Conservation (phyloP, 2,888 invertebrate species). For the Drosophila anomalata region DNA sequence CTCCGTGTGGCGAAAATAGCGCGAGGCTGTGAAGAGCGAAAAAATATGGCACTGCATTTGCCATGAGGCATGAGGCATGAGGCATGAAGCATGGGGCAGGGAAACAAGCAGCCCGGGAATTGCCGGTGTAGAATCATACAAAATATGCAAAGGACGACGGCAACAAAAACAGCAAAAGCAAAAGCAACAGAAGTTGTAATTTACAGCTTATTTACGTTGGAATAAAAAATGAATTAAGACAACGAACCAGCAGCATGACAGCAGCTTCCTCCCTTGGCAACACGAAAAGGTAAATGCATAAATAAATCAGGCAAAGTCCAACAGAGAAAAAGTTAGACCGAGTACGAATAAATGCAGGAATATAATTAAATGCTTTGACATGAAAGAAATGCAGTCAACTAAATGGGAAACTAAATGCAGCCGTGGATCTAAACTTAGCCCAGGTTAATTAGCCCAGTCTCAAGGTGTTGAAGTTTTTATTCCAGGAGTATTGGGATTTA, state of each 20-base stretch:
- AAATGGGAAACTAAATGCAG: constrained; percentile 36
- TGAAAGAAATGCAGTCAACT: constrained; percentile 51
- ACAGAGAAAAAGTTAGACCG: constrained; percentile 30
- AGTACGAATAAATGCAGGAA: constrained; percentile 39
- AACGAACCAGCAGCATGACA: constrained; percentile 45
- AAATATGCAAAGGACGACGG: constrained; percentile 42
- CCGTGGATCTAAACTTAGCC: constrained; percentile 11
- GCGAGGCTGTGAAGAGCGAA: constrained; percentile 25
- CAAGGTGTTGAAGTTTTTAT: constrained; percentile 36
- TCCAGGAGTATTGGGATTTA: not conserved
- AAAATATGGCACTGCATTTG: constrained; percentile 45
- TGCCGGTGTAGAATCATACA: constrained; percentile 34
- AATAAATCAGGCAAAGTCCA: constrained; percentile 58
- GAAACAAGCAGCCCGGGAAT: constrained; percentile 39
- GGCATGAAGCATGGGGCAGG: constrained; percentile 19
- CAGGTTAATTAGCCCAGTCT: constrained; percentile 46
- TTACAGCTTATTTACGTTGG: constrained; percentile 76
- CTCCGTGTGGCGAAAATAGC: not conserved
- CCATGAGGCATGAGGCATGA: constrained; percentile 21
- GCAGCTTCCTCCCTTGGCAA: constrained; percentile 29
- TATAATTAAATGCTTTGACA: constrained; percentile 75
- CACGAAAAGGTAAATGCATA: constrained; percentile 45
- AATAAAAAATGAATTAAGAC: constrained; percentile 75
- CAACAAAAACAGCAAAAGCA: constrained; percentile 19
- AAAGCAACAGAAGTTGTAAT: constrained; percentile 58